Percentiles rank a stretch among this genome's conserved stretches.
Conservation (phyloP, 2,113 vertebrate genomes). For the Brienomyrus longianalis region DNA sequence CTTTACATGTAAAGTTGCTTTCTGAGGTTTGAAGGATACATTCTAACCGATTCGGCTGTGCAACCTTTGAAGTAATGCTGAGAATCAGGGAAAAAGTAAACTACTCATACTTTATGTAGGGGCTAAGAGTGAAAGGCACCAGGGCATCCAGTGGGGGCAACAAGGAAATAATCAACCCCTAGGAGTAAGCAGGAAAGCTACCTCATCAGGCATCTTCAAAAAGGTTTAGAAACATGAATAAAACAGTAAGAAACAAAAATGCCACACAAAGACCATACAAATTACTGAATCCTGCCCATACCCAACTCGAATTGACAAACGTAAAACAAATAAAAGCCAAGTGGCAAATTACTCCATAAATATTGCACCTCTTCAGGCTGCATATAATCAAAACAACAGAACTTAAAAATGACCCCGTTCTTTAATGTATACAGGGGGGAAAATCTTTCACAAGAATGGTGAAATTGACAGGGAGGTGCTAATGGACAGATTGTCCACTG, state of each 20-base stretch:
- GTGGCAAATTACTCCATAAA: slow-evolving; percentile 43
- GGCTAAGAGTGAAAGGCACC: slow-evolving; percentile 37
- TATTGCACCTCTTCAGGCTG: slow-evolving; percentile 65
- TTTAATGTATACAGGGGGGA: slow-evolving; percentile 50
- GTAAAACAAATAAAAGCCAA: slow-evolving; percentile 44
- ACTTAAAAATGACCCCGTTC: slow-evolving; percentile 44
- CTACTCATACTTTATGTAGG: slow-evolving; percentile 34
- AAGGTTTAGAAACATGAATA: slow-evolving; percentile 46
- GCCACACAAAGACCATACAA: slow-evolving; percentile 36
- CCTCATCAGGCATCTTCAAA: slow-evolving; percentile 30
- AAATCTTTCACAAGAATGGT: slow-evolving; percentile 32
- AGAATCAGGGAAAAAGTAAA: slow-evolving; percentile 29
- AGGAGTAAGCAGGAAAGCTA: slow-evolving; percentile 31
- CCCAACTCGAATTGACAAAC: slow-evolving; percentile 34
- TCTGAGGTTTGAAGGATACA: slow-evolving; percentile 36
- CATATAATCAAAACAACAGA: slow-evolving; percentile 47
- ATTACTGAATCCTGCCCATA: slow-evolving; percentile 26
- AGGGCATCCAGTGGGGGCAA: slow-evolving; percentile 25
- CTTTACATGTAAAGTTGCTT: slow-evolving; percentile 28
- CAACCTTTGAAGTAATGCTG: slow-evolving; percentile 54
- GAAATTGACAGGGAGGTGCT: slow-evolving; percentile 45
- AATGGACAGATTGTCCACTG: slow-evolving; percentile 26
- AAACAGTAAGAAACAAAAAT: slow-evolving; percentile 21
- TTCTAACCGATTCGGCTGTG: slow-evolving; percentile 43
- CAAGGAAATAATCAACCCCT: slow-evolving; percentile 19